A percentile compares a stretch with the other conserved stretches of the same genome.
Conservation (phyloP, 2,888 invertebrate genomes). For the Drosophila leonis region DNA sequence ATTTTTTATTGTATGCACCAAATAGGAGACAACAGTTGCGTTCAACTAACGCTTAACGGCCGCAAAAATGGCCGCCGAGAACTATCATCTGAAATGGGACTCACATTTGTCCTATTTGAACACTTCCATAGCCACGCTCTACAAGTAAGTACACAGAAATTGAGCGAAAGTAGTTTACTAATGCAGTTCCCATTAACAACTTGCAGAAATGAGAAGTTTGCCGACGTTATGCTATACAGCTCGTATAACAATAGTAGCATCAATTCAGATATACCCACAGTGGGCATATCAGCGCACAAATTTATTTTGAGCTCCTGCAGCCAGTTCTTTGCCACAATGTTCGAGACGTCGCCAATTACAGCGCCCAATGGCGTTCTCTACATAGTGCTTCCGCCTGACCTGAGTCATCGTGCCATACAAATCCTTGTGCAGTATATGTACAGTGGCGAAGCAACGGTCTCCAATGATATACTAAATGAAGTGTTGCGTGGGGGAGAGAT, state of each 20-base stretch:
- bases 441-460: slow-evolving; percentile 91
- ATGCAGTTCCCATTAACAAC: not conserved
- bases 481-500: slow-evolving; percentile 93
- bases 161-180: not conserved
- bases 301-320: slow-evolving; percentile 94
- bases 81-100: slow-evolving; percentile 95
- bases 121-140: slow-evolving; percentile 91
- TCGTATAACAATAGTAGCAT: slow-evolving; percentile 86
- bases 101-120: slow-evolving; percentile 93
- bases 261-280: slow-evolving; percentile 86
- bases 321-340: slow-evolving; percentile 86
- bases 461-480: slow-evolving; percentile 92
- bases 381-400: slow-evolving; percentile 92
- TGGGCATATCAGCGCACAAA: slow-evolving; percentile 93
- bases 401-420: slow-evolving; percentile 92
- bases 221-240: slow-evolving; percentile 93
- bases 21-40: slow-evolving; percentile 26
- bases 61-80: slow-evolving; percentile 87
- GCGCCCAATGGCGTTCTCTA: slow-evolving; percentile 87
- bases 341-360: slow-evolving; percentile 83
- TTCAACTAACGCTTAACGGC: slow-evolving; percentile 12
- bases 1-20: slow-evolving; percentile 20
- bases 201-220: slow-evolving; percentile 91
- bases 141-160: slow-evolving; percentile 78
- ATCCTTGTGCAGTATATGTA: slow-evolving; percentile 95